These are phyloP conservation scores for Thalpophila matura DNA, from an alignment of 2,888 invertebrate genomes.

Conservation along the genomic window DNA sequence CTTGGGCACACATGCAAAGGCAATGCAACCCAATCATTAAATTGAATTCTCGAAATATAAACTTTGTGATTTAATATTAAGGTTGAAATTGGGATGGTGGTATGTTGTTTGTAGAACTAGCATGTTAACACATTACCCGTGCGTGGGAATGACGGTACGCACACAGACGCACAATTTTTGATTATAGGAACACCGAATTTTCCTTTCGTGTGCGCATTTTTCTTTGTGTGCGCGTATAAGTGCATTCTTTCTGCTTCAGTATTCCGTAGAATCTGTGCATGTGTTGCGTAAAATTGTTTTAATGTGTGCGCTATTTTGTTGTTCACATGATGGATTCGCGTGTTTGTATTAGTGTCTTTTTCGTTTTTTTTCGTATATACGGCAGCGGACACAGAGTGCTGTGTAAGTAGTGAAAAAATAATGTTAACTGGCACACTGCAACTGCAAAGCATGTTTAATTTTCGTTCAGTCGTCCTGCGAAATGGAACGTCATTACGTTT, in stretches of 20 bases:
- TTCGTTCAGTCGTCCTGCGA: constrained; percentile 88
- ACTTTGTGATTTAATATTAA: constrained; percentile 60
- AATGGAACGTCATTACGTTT: constrained; percentile 90
- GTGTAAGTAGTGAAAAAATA: constrained; percentile 88
- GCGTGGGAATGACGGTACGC: constrained; percentile 82
- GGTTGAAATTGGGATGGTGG: constrained; percentile 65
- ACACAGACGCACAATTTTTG: constrained; percentile 80
- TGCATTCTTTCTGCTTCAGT: constrained; percentile 81
- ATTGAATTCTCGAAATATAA: constrained; percentile 54
- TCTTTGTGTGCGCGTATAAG: constrained; percentile 70
- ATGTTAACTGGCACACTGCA: constrained; percentile 90
- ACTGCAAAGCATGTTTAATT: constrained; percentile 89
- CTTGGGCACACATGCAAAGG: constrained; percentile 79
- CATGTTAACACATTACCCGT: constrained; percentile 84
- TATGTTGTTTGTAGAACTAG: constrained; percentile 81
- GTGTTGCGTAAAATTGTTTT: constrained; percentile 71
- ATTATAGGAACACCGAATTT: constrained; percentile 89
- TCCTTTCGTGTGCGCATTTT: constrained; percentile 72
- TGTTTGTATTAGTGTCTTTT: constrained; percentile 87
- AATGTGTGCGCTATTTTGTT: constrained; percentile 81
- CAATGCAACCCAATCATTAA: constrained; percentile 88
- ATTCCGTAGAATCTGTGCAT: constrained; percentile 50
- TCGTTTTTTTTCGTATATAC: constrained; percentile 77
- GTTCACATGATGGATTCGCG: constrained; percentile 87
- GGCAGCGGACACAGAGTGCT: constrained; percentile 80